These are phyloP conservation scores for Pantherophis alleghaniensis DNA, from an alignment of 2,797 vertebrate species.

Conservation along the genomic window DNA sequence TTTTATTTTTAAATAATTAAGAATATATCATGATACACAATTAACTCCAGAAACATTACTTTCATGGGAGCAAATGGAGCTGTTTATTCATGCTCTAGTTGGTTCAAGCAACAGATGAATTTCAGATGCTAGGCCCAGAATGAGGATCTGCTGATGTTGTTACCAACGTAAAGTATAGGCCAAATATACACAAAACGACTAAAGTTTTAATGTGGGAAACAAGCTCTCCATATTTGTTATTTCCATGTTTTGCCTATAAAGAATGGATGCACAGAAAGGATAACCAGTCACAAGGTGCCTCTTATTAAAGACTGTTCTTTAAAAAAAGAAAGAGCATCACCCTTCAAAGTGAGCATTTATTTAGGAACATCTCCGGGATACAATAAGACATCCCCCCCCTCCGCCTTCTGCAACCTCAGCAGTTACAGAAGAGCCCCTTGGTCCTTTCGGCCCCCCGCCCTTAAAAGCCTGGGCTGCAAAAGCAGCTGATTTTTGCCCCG, in stretches of 20 bases:
- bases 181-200: not conserved
- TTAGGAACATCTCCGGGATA: not conserved
- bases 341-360: not conserved
- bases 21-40: not conserved
- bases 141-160: not conserved
- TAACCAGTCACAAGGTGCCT: not conserved
- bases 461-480: not conserved
- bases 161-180: not conserved
- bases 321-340: not conserved
- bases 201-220: not conserved
- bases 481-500: not conserved
- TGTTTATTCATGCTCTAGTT: not conserved
- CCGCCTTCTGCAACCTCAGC: not conserved
- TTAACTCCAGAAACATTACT: not conserved
- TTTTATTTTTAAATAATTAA: not conserved
- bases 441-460: not conserved
- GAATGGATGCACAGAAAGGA: not conserved
- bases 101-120: not conserved
- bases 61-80: not conserved
- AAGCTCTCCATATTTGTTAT: not conserved
- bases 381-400: not conserved
- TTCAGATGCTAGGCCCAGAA: not conserved
- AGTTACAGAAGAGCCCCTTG: not conserved
- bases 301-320: not conserved
- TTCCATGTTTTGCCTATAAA: not conserved